phyloP scores from a whole-genome alignment of 2,113 vertebrate species.

The Albula glossodonta region DNA sequence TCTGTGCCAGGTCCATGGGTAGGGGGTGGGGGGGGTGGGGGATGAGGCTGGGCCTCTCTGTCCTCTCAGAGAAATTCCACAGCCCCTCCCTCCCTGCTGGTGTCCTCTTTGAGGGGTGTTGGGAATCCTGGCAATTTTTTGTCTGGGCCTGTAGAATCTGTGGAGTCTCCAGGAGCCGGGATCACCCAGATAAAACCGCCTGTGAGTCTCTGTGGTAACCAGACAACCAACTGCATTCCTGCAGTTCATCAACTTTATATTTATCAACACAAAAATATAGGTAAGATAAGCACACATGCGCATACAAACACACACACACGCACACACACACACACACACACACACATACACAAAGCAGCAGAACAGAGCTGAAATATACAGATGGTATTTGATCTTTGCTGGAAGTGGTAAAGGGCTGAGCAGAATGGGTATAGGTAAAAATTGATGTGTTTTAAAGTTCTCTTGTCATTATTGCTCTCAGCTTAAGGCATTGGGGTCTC shows the following conservation, averaged over 20 bases:
- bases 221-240: neutral
- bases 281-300: neutral
- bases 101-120: neutral
- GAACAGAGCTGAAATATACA: conserved; percentile 14
- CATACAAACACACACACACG: neutral
- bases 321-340: neutral
- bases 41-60: neutral
- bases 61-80: neutral
- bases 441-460: conserved; percentile 1
- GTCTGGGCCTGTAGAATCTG: no score
- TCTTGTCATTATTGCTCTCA: neutral
- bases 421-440: neutral
- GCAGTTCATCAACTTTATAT: neutral
- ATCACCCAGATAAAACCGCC: no score
- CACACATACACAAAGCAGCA: neutral
- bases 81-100: neutral
- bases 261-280: neutral
- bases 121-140: neutral
- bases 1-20: no score
- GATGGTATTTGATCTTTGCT: neutral
- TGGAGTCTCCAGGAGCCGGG: no score
- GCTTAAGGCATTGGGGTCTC: conserved; percentile 30
- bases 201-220: no score
- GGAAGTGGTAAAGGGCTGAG: neutral
- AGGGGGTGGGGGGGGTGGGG: no score